phyloP scores from a whole-genome alignment of 1,140 invertebrate species.

The Cecropterus lyciades region DNA sequence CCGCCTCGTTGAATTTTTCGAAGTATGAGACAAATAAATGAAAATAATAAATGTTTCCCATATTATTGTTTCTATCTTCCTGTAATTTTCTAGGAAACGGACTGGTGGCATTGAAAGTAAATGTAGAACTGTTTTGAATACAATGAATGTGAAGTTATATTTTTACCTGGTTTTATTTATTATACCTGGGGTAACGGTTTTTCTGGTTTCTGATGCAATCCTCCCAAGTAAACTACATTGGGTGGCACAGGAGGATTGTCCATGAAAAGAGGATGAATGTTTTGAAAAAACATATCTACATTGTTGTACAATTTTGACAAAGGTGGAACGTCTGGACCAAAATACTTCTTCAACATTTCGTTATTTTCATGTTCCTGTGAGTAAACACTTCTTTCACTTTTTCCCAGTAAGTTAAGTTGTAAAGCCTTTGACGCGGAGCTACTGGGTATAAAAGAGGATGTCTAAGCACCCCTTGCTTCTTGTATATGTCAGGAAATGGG shows the following conservation, averaged over 20 bases:
- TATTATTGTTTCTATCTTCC: too few relatives aligned
- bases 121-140: too few relatives aligned
- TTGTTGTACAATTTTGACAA: constrained; percentile 47
- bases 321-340: constrained; percentile 55
- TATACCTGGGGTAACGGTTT: constrained; percentile 58
- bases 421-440: constrained; percentile 18
- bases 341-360: constrained; percentile 46
- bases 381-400: constrained; percentile 47
- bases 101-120: too few relatives aligned
- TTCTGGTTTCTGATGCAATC: constrained; percentile 69
- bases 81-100: too few relatives aligned
- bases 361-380: constrained; percentile 27
- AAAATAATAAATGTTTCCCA: too few relatives aligned
- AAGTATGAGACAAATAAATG: too few relatives aligned
- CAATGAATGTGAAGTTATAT: too few relatives aligned
- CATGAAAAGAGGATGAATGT: constrained; percentile 69
- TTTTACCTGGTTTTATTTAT: too few relatives aligned
- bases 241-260: constrained; percentile 72
- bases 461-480: constrained; percentile 33
- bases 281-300: constrained; percentile 80
- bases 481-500: constrained; percentile 30
- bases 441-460: constrained; percentile 42
- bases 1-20: too few relatives aligned
- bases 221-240: constrained; percentile 75
- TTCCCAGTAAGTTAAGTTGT: constrained; percentile 48